Evolutionary conservation across 2,888 invertebrate species (phyloP).

Genomic region (Drosophila villosipedis): DNA sequence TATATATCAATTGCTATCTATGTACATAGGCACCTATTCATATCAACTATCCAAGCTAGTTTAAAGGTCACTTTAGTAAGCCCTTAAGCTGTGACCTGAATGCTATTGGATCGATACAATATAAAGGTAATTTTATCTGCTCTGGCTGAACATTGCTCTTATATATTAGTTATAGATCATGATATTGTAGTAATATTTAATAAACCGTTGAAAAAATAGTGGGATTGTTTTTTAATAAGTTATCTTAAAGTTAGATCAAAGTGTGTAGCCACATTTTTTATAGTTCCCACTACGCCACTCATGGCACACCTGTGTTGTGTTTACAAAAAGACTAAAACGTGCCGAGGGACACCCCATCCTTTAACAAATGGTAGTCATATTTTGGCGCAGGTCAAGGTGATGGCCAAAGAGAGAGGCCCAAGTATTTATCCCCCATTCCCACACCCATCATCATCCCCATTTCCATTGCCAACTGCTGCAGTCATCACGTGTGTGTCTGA

Average conservation of each 20-base stretch:
- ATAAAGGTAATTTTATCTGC: conserved; percentile 21
- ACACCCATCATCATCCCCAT: conserved; percentile 2
- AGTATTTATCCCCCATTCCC: conserved; percentile 12
- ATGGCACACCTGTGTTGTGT: not conserved
- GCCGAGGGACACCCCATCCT: not conserved
- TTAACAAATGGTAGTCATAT: not conserved
- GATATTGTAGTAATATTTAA: not conserved
- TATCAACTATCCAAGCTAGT: conserved; percentile 14
- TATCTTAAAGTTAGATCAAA: not conserved
- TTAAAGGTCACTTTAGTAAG: conserved; percentile 39
- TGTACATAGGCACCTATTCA: conserved; percentile 17
- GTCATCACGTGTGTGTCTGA: conserved; percentile 47
- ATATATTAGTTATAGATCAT: not conserved
- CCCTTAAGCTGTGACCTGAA: conserved; percentile 36
- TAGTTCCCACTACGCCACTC: not conserved
- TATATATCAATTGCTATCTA: not conserved
- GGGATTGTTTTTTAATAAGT: not conserved
- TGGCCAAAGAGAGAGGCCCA: not conserved
- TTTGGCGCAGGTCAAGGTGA: conserved; percentile 51
- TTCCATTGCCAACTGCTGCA: conserved; percentile 6
- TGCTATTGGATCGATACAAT: conserved; percentile 33
- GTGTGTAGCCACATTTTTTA: not conserved
- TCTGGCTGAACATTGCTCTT: not conserved
- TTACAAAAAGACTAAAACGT: not conserved
- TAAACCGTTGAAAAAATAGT: not conserved